These are phyloP conservation scores for Bolinopsis microptera DNA, from an alignment of 37 sponge, comb jelly and placozoan genomes.

Conservation along the genomic window DNA sequence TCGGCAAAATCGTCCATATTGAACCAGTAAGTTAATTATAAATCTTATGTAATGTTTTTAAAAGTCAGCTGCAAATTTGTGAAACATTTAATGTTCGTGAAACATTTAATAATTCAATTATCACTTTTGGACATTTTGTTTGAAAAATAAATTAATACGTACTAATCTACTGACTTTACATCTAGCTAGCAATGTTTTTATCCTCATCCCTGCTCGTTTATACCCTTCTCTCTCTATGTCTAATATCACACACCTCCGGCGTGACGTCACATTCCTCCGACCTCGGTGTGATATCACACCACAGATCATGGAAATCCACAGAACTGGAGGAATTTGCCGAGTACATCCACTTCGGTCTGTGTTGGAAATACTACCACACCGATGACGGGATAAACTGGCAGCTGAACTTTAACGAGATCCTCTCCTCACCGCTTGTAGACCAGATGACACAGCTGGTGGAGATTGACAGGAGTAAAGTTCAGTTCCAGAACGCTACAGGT, in stretches of 20 bases:
- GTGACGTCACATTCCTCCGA: no score
- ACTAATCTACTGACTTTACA: background rate
- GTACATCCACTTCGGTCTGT: background rate
- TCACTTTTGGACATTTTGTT: no score
- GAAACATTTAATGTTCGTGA: slow-evolving; percentile 53
- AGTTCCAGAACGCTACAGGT: slow-evolving; percentile 14
- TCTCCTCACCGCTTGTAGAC: background rate
- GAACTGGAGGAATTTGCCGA: background rate
- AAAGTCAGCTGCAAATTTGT: background rate
- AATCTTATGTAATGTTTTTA: no score
- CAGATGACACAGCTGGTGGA: background rate
- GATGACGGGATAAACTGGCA: slow-evolving; percentile 53
- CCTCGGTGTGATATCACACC: background rate
- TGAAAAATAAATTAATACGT: background rate
- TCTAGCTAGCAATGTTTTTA: background rate
- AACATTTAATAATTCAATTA: no score
- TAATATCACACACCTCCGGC: background rate
- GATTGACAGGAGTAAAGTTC: background rate
- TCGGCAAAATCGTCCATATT: slow-evolving; percentile 74
- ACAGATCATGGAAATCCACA: background rate
- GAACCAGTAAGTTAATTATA: slow-evolving; percentile 68
- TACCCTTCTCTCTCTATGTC: no score
- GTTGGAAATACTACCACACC: slow-evolving; percentile 39
- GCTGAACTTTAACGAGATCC: slow-evolving; percentile 21
- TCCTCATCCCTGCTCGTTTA: no score